phyloP scores from a whole-genome alignment of 2,113 vertebrate species.

The Saccopteryx bilineata region DNA sequence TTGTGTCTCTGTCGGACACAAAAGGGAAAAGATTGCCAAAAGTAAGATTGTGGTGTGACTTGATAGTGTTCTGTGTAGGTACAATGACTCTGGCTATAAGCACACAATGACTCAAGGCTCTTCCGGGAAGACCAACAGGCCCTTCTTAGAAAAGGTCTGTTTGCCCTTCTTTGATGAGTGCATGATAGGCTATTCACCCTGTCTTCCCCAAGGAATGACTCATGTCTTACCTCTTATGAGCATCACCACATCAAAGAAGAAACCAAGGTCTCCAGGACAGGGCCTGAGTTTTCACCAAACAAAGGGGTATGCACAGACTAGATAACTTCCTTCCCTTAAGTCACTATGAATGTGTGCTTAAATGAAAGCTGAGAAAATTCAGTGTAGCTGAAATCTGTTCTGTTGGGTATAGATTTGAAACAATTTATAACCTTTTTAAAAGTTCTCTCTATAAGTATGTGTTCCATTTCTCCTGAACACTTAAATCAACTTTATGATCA shows the following conservation, averaged over 20 bases:
- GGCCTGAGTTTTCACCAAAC: constrained; percentile 65
- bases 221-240: constrained; percentile 71
- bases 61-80: constrained; percentile 79
- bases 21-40: constrained; percentile 23
- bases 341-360: constrained; percentile 45
- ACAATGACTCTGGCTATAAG: constrained; percentile 82
- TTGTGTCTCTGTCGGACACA: neutral
- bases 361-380: constrained; percentile 35
- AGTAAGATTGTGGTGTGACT: constrained; percentile 24
- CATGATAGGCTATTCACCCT: constrained; percentile 70
- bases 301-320: constrained; percentile 56
- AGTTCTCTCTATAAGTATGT: neutral
- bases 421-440: constrained; percentile 28
- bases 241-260: constrained; percentile 77
- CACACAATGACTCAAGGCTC: constrained; percentile 84
- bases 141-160: constrained; percentile 85
- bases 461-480: neutral
- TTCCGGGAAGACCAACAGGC: constrained; percentile 74
- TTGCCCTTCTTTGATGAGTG: constrained; percentile 83
- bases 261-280: constrained; percentile 72
- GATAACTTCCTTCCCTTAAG: constrained; percentile 65
- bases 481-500: constrained; percentile 20
- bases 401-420: constrained; percentile 45
- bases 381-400: constrained; percentile 41
- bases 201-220: constrained; percentile 79